Evolutionary conservation across 2,113 vertebrate species (phyloP), one percentile per base, ranked within the genome.

Genomic region (Seriola quinqueradiata): DNA sequence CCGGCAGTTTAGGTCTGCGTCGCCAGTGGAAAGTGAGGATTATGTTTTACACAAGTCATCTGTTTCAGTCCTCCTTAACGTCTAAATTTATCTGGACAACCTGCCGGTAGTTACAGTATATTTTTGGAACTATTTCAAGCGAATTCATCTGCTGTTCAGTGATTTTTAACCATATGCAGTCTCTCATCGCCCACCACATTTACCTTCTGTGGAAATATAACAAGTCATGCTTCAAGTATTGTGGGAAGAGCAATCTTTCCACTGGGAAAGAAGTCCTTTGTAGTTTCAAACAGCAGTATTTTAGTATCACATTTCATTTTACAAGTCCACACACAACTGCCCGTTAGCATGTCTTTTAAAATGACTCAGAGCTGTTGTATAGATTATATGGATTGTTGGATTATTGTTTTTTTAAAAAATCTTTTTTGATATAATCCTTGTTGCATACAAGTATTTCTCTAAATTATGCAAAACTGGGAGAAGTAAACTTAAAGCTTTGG

Each of bases 51-150:
- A 42, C 23, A 38, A 75, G 28, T 61, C 54, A 25, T 77, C 67
- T 36, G 21, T 65, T 72, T 68, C 52, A 83, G 19, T 73, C 70
- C 17, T 12, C n/a, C 0, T 17, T 50, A 4, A 71, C 44, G 12
- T 64, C 83, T 65, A 74, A 71, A 83, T 79, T 7, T 55, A 70
- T 76, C 75, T 25, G 75, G 64, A 82, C 63, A 55, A 32, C 50
- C 66, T 4, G 52, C 14, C 52, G 21, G 48, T 4, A 34, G 77
- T 64, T 13, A 17, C n/a, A 60, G 81, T 85, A 90, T 88, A 80
- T 82, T 88, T 87, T 70, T 60, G 44, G 55, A 89, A 14, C 71
- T 70, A 83, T 82, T 89, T 87, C 42, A 44, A 86, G 66, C 16
- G 28, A 72, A 75, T 28, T 70, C 58, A 65, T 78, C 76, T 55